Conservation (phyloP, 2,888 invertebrate genomes). For the Zaprionus lineosus region DNA sequence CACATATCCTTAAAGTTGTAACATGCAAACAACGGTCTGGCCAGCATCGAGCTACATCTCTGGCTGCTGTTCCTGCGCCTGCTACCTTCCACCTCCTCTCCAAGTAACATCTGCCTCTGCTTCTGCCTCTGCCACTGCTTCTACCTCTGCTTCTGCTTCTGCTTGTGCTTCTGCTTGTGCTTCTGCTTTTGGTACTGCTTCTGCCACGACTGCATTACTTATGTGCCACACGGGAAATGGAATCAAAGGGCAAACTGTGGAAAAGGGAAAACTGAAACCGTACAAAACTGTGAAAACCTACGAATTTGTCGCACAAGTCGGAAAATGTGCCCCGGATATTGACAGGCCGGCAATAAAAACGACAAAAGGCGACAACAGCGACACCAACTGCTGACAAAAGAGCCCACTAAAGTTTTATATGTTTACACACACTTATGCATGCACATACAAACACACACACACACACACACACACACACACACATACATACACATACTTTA, state of each 20-base stretch:
- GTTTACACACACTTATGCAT: conserved; percentile 27
- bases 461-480: neutral
- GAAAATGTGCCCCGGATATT: conserved; percentile 63
- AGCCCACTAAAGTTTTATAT: conserved; percentile 55
- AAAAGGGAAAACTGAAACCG: conserved; percentile 37
- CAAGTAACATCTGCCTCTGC: neutral
- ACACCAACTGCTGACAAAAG: conserved; percentile 34
- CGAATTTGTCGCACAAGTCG: conserved; percentile 50
- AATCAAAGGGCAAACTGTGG: conserved; percentile 44
- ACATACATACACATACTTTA: neutral
- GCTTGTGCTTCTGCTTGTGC: no score
- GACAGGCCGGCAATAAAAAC: conserved; percentile 69
- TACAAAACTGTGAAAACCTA: conserved; percentile 36
- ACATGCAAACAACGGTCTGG: conserved; percentile 39
- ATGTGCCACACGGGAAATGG: conserved; percentile 52
- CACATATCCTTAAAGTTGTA: conserved; percentile 64
- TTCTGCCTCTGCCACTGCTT: neutral
- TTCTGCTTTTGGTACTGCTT: neutral
- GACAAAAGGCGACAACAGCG: conserved; percentile 55
- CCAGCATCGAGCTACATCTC: conserved; percentile 10
- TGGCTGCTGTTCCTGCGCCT: neutral
- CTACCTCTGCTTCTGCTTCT: neutral
- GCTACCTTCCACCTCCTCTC: neutral
- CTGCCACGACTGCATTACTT: conserved; percentile 41
- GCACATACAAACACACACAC: no score